phyloP scores from a whole-genome alignment of 2,113 vertebrate species.

The Piaya cayana region DNA sequence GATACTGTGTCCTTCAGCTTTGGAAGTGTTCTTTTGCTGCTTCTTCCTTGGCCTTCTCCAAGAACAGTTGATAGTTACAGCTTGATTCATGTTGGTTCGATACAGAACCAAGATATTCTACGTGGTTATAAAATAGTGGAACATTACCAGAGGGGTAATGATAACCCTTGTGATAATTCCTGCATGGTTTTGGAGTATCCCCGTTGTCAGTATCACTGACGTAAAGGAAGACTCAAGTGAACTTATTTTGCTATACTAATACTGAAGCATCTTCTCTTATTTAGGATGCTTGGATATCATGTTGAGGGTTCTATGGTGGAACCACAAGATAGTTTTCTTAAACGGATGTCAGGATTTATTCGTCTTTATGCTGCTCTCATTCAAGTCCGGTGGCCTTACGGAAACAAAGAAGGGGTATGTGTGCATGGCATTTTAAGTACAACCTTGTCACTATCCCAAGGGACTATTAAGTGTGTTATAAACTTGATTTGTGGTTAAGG shows the following conservation, averaged over 20 bases:
- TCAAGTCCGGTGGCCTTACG: conserved; percentile 88
- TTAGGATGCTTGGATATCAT: conserved; percentile 90
- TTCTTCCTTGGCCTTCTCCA: not conserved
- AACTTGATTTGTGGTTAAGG: not conserved
- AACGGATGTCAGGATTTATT: conserved; percentile 97
- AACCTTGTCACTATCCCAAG: not conserved
- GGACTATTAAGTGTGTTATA: not conserved
- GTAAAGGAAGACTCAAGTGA: not conserved
- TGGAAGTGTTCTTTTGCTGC: not conserved
- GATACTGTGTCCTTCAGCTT: not conserved
- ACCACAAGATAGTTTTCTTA: conserved; percentile 91
- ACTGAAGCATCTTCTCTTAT: not conserved
- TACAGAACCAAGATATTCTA: not conserved
- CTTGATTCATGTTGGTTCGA: not conserved
- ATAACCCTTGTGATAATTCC: not conserved
- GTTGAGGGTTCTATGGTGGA: conserved; percentile 86
- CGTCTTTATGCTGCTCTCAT: conserved; percentile 93
- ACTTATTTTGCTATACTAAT: not conserved
- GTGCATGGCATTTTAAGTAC: not conserved
- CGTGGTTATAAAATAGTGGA: not conserved
- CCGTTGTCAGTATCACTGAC: not conserved
- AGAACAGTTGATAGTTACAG: not conserved
- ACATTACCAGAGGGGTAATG: not conserved
- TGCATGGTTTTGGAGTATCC: not conserved
- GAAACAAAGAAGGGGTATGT: conserved; percentile 82